Conservation (phyloP, 1,140 invertebrate species). For the Radopholus similis region DNA sequence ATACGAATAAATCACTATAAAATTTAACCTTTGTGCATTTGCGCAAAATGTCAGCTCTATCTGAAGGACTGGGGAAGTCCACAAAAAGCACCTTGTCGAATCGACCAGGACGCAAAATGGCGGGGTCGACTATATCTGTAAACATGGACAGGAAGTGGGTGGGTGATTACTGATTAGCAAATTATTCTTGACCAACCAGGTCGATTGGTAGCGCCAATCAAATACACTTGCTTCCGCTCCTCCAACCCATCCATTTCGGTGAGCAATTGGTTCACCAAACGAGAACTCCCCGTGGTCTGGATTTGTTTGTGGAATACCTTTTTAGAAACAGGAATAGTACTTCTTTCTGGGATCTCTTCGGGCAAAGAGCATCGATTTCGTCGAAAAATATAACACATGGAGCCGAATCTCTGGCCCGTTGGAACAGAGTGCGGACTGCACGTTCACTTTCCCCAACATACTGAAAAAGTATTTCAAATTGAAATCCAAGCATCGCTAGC, state of each 20-base stretch:
- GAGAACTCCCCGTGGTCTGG: conserved; percentile 62
- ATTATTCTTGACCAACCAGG: conserved; percentile 62
- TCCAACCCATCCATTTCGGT: conserved; percentile 98
- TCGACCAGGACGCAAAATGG: conserved; percentile 85
- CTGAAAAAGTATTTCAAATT: conserved; percentile 63
- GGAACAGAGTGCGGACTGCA: conserved; percentile 87
- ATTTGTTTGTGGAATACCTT: conserved; percentile 15
- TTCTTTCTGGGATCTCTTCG: conserved; percentile 74
- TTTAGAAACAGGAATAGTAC: conserved; percentile 60
- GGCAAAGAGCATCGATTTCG: conserved; percentile 93
- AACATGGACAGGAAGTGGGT: conserved; percentile 17
- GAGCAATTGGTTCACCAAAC: conserved; percentile 91
- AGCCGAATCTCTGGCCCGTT: conserved; percentile 83
- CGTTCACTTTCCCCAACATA: conserved; percentile 98
- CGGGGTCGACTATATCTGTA: conserved; percentile 89
- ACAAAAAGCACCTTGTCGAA: conserved; percentile 90
- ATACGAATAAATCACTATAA: neutral
- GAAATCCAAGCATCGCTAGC: conserved; percentile 4
- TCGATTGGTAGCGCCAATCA: conserved; percentile 91
- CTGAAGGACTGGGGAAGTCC: conserved; percentile 75
- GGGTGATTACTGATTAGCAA: neutral
- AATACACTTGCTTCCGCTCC: conserved; percentile 77
- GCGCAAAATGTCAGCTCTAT: conserved; percentile 80
- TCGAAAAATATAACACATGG: conserved; percentile 99
- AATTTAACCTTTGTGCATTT: conserved; percentile 79